These are phyloP conservation scores for Tetramorium simillimum DNA, from an alignment of 1,140 invertebrate species.

Conservation along the genomic window DNA sequence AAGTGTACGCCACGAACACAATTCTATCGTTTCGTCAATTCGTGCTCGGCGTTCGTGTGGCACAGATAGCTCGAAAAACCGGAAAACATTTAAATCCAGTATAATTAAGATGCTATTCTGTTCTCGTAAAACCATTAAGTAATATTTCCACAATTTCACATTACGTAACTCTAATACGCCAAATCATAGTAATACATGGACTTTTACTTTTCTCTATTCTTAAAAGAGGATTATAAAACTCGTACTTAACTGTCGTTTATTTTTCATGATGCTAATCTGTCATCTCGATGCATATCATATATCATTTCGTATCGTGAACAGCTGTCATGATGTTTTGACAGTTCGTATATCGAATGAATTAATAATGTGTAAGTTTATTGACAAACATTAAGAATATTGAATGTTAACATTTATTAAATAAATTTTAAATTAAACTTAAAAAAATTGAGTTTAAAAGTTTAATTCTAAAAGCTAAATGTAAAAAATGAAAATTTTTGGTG, in stretches of 20 bases:
- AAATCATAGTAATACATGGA: not conserved
- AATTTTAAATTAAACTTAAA: not conserved
- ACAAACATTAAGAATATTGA: not conserved
- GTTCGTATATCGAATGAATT: not conserved
- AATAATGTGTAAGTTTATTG: not conserved
- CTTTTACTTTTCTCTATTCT: not conserved
- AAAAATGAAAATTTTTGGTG: too few species aligned
- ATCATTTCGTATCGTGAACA: not conserved
- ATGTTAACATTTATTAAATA: not conserved
- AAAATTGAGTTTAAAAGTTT: not conserved
- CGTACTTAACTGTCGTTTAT: not conserved
- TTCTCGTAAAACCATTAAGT: not conserved
- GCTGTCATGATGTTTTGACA: not conserved
- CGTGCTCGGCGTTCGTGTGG: conserved; percentile 16
- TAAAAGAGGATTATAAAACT: not conserved
- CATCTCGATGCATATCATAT: not conserved
- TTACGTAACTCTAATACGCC: not conserved
- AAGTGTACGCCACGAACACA: conserved; percentile 35
- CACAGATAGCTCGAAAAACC: conserved; percentile 2
- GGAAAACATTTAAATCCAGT: not conserved
- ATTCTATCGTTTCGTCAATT: conserved; percentile 43
- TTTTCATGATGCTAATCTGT: not conserved
- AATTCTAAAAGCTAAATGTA: too few species aligned
- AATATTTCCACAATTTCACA: not conserved
- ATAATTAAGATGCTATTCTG: not conserved